Percentiles rank a stretch among this genome's conserved stretches.
These are phyloP conservation scores for Poeciliopsis turrubarensis DNA, from an alignment of 2,113 vertebrate genomes.

Conservation along the genomic window DNA sequence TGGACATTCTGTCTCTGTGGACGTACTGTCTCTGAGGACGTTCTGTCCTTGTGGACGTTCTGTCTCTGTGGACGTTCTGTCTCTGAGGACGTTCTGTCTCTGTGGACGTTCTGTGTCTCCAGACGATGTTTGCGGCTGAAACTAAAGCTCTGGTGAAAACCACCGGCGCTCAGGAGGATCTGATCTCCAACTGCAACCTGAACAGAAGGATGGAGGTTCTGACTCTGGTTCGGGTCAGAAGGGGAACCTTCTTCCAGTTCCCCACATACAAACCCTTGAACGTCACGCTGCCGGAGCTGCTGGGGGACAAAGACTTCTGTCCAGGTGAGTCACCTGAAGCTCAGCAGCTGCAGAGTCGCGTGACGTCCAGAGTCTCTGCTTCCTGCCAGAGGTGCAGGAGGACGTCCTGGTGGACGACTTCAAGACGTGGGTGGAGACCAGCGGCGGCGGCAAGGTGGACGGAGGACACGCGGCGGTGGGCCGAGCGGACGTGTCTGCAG, in stretches of 20 bases:
- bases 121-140: slow-evolving; percentile 24
- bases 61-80: no score
- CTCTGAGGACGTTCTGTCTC: no score
- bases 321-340: slow-evolving; percentile 8
- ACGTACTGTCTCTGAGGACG: no score
- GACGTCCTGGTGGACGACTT: slow-evolving; percentile 8
- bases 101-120: neutral
- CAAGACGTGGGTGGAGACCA: neutral
- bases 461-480: neutral
- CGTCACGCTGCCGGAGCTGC: slow-evolving; percentile 2
- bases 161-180: neutral
- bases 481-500: neutral
- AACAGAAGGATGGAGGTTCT: slow-evolving; percentile 9
- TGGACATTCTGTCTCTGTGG: no score
- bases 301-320: neutral
- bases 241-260: neutral
- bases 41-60: no score
- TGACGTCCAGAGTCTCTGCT: neutral
- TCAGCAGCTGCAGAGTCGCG: neutral
- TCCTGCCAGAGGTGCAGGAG: neutral
- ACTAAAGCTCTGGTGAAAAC: neutral
- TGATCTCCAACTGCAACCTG: slow-evolving; percentile 1
- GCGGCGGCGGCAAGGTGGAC: neutral
- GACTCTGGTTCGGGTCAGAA: slow-evolving; percentile 17
- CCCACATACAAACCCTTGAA: neutral